Percentiles rank a stretch among this genome's conserved stretches.
phyloP scores from a whole-genome alignment of 1,140 invertebrate genomes.

The Harlomillsia oculata region DNA sequence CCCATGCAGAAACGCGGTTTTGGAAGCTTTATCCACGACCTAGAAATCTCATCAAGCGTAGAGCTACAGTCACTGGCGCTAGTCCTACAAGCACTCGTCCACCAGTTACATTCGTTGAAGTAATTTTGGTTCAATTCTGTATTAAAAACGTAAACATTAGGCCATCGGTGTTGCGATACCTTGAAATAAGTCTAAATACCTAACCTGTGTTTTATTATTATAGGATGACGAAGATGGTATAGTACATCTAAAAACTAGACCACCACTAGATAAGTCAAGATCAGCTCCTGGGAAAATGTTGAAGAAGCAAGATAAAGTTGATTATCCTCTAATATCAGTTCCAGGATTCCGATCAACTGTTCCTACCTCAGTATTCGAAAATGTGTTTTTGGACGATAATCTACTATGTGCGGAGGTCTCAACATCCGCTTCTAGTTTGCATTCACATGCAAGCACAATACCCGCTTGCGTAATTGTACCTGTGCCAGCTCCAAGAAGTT shows the following conservation, averaged over 20 bases:
- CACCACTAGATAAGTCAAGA: conserved; percentile 15
- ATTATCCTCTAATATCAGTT: conserved; percentile 14
- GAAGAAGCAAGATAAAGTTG: conserved; percentile 21
- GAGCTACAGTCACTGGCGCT: conserved; percentile 30
- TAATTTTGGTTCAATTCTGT: background rate
- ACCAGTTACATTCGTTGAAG: conserved; percentile 24
- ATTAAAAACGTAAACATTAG: background rate
- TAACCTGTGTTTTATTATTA: background rate
- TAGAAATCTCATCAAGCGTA: conserved; percentile 21
- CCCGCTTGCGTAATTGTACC: too few species aligned
- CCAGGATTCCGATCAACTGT: conserved; percentile 8
- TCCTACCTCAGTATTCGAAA: too few species aligned
- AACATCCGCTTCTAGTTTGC: conserved; percentile 10
- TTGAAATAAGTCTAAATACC: background rate
- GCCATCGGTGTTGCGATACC: background rate
- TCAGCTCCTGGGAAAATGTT: conserved; percentile 20
- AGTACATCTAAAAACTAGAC: background rate
- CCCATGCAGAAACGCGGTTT: conserved; percentile 26
- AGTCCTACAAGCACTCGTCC: conserved; percentile 23
- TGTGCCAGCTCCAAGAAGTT: too few species aligned
- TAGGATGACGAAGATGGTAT: background rate
- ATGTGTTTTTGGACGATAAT: too few species aligned
- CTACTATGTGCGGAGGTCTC: conserved; percentile 9
- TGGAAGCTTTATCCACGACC: conserved; percentile 33
- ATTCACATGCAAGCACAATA: too few species aligned